Percentiles rank a stretch among this genome's conserved stretches.
phyloP scores from a whole-genome alignment of 2,888 invertebrate species.

The Arenicola marina region DNA sequence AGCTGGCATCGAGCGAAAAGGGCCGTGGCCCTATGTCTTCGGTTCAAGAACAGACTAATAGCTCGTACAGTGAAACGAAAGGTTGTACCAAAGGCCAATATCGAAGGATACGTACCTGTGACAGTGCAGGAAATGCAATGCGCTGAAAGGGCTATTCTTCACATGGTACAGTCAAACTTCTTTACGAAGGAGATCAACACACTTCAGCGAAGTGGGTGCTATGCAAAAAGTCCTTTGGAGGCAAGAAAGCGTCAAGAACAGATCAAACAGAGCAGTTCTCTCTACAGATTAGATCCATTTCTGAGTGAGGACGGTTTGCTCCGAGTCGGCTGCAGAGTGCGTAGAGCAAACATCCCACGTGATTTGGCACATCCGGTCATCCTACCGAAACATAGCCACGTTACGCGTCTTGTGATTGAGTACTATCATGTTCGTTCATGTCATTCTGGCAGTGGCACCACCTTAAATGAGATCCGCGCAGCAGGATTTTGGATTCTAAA shows the following conservation, averaged over 20 bases:
- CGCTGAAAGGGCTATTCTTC: not conserved
- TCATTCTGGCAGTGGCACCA: no score
- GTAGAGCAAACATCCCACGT: not conserved
- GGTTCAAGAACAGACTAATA: not conserved
- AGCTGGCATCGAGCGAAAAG: conserved; percentile 1
- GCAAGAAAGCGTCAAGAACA: no score
- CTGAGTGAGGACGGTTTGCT: not conserved
- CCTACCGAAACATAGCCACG: not conserved
- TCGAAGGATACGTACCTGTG: not conserved
- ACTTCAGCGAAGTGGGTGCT: no score
- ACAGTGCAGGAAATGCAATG: not conserved
- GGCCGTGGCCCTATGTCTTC: conserved; percentile 10
- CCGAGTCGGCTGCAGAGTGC: conserved; percentile 4
- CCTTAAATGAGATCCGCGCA: no score
- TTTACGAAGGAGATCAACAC: no score
- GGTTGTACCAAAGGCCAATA: not conserved
- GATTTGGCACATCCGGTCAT: conserved; percentile 7
- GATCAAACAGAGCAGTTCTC: not conserved
- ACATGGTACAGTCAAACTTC: not conserved
- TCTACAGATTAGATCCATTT: not conserved
- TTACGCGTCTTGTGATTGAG: conserved; percentile 11
- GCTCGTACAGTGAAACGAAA: not conserved
- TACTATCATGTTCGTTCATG: no score
- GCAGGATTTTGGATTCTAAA: no score
- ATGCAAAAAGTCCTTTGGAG: no score